Base-by-base conservation (phyloP, 2,797 vertebrate genomes). In the Acrossocheilus wenchowensis region DNA sequence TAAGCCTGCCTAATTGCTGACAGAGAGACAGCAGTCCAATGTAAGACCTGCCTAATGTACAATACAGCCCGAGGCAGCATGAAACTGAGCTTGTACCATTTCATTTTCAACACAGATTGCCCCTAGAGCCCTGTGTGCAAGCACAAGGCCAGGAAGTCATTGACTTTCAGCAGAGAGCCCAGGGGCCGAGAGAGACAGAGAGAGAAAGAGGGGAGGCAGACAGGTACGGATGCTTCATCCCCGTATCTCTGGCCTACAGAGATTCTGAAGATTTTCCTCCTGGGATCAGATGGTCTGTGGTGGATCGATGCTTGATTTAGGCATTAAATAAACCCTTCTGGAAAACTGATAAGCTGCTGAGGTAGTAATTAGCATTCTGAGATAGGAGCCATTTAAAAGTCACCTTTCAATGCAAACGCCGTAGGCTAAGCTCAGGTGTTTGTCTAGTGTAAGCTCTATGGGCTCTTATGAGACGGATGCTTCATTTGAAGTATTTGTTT, bases 1-100 rank as follows among this genome's bases (percentile, higher is more conserved):
- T 72, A 72, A 85, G 77, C 66, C 92, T 90, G 90, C 90, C 90
- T 92, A 92, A 94, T 94, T 92, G 91, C 90, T 89, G 93, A 91
- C 66, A 85, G 78, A 57, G 60, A 87, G 82, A 81, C 50, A 81
- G 57, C 41, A 68, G 48, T 79, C 73, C 72, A 87, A 83, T 91
- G 86, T 89, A 84, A 90, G 62, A 57, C 69, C 68, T 80, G 66
- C 52, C 50, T 73, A 54, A 71, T 85, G 52, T 79, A 92, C 84
- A 82, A 90, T 52, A 88, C 91, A 89, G 87, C 87, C 88, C 83
- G 81, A 88, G 84, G 89, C 88, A 41, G 57, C 48, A 11, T 85
- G 81, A 74, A 85, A 81, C 77, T 57, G 26, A 79, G 57, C 66
- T 43, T 21, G 81, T 57, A 73, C 71, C 60, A 36, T 83, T 84